phyloP scores from a whole-genome alignment of 2,888 invertebrate species.

The Xestia ashworthii region DNA sequence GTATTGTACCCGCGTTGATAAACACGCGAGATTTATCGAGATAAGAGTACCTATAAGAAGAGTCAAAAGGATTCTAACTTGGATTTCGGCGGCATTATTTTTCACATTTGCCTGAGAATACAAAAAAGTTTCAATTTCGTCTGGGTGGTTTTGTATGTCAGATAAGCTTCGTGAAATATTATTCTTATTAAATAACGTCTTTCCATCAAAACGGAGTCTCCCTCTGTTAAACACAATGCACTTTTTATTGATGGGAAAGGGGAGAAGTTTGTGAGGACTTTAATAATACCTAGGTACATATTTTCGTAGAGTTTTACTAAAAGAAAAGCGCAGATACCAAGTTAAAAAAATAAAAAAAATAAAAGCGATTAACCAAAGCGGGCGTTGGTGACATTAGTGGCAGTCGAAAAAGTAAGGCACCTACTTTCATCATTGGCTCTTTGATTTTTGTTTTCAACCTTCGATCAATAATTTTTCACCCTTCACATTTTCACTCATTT shows the following conservation, averaged over 20 bases:
- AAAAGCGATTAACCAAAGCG: background rate
- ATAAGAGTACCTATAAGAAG: background rate
- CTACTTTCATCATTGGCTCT: background rate
- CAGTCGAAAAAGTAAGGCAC: background rate
- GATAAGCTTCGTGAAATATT: conserved; percentile 1
- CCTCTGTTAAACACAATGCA: background rate
- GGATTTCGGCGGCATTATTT: background rate
- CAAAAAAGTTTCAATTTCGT: background rate
- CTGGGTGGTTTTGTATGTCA: background rate
- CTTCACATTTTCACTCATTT: background rate
- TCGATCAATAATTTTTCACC: too few species aligned
- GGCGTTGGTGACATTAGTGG: background rate
- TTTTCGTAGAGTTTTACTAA: background rate
- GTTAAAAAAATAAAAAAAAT: background rate
- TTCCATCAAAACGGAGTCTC: background rate
- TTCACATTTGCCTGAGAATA: background rate
- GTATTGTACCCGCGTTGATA: background rate
- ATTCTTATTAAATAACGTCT: background rate
- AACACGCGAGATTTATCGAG: background rate
- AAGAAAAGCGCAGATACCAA: background rate
- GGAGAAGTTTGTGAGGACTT: background rate
- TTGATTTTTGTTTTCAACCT: too few species aligned
- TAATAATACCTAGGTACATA: background rate
- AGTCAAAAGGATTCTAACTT: background rate
- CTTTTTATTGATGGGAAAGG: background rate